phyloP scores from a whole-genome alignment of 1,140 invertebrate genomes.

The Cyclina sinensis region DNA sequence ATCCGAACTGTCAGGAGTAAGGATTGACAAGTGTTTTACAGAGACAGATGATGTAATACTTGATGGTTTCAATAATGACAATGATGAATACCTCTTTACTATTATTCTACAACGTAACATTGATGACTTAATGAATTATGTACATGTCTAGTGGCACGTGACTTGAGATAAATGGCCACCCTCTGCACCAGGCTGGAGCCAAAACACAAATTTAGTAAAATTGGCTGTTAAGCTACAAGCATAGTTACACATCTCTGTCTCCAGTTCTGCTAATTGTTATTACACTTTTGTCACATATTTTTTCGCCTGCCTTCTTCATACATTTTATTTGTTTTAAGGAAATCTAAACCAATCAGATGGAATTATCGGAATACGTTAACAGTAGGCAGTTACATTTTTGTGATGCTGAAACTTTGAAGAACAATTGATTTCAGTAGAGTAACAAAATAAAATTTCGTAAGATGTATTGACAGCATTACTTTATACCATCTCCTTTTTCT shows the following conservation, averaged over 20 bases:
- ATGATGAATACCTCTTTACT: slow-evolving; percentile 46
- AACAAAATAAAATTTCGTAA: no score
- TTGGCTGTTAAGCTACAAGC: neutral
- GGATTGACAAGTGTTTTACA: slow-evolving; percentile 33
- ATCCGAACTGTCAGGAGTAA: neutral
- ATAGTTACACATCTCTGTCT: neutral
- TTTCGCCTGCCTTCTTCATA: no score
- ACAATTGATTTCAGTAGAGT: no score
- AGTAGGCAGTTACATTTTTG: no score
- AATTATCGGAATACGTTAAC: no score
- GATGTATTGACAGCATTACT: no score
- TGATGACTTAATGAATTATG: slow-evolving; percentile 51
- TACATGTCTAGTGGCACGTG: slow-evolving; percentile 32
- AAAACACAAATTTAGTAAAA: slow-evolving; percentile 25
- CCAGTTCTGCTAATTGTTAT: slow-evolving; percentile 10
- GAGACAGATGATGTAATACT: slow-evolving; percentile 28
- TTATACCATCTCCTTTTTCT: no score
- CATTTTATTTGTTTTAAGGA: no score
- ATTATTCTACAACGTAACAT: neutral
- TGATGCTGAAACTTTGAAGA: no score
- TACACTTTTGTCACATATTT: neutral
- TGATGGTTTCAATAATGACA: slow-evolving; percentile 39
- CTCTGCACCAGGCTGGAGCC: slow-evolving; percentile 16
- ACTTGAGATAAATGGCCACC: slow-evolving; percentile 27
- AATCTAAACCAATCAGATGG: no score